Percentiles rank a stretch among this genome's conserved stretches.
phyloP scores from a whole-genome alignment of 1,140 invertebrate species.

The Apis dorsata region DNA sequence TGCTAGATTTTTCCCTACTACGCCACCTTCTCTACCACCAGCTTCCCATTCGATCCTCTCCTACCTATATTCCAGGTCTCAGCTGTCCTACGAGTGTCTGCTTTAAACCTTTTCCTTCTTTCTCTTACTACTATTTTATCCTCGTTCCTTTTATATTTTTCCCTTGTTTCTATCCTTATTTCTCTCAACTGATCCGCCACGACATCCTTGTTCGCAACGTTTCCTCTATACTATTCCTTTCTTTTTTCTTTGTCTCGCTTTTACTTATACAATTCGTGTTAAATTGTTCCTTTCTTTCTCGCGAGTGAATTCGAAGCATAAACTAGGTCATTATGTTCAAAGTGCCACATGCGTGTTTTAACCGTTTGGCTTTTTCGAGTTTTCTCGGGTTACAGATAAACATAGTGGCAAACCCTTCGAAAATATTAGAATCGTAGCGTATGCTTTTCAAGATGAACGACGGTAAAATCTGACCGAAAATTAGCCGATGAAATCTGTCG shows the following conservation, averaged over 20 bases:
- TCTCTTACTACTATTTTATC: background rate
- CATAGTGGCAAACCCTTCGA: background rate
- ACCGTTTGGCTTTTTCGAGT: constrained; percentile 3
- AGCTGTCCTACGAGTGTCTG: constrained; percentile 59
- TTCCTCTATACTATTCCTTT: background rate
- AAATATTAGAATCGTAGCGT: background rate
- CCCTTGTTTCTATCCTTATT: background rate
- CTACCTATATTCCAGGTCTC: constrained; percentile 51
- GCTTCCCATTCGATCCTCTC: constrained; percentile 21
- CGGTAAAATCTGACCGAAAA: constrained; percentile 21
- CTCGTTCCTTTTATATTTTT: background rate
- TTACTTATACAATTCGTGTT: too few species aligned
- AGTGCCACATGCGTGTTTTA: constrained; percentile 10
- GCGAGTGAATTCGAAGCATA: constrained; percentile 2
- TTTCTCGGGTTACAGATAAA: background rate
- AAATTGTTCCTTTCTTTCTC: background rate
- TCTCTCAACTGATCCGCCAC: constrained; percentile 6
- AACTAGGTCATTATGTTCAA: constrained; percentile 42
- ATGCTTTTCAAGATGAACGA: too few species aligned
- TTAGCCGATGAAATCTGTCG: constrained; percentile 10
- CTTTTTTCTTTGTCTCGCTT: background rate
- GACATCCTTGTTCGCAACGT: background rate
- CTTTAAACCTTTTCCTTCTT: constrained; percentile 13
- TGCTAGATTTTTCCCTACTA: constrained; percentile 31
- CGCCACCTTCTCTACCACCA: background rate